These are phyloP conservation scores for Antheraea pernyi DNA, from an alignment of 1,140 invertebrate genomes.

Conservation along the genomic window DNA sequence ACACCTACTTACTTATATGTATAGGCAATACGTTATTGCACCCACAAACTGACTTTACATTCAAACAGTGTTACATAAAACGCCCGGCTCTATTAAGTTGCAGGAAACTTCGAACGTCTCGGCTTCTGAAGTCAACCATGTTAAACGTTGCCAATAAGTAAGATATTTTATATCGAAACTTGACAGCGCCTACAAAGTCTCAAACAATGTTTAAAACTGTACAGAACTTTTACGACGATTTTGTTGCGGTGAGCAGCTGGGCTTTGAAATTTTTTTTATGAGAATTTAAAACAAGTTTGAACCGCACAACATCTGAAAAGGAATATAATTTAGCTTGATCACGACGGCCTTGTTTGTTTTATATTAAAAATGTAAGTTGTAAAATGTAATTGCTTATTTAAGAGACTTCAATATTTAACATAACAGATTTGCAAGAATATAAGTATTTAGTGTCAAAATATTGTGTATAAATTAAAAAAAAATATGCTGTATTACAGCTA, in stretches of 20 bases:
- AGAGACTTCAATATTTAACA: slow-evolving; percentile 3
- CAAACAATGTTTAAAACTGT: slow-evolving; percentile 7
- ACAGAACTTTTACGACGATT: background rate
- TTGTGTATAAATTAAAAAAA: too few relatives aligned
- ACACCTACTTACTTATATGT: slow-evolving; percentile 16
- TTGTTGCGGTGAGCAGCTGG: slow-evolving; percentile 6
- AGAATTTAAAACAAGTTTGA: slow-evolving; percentile 5
- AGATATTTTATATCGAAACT: background rate
- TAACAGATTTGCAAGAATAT: background rate
- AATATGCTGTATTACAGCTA: too few relatives aligned
- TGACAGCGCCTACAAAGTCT: background rate
- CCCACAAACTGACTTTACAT: slow-evolving; percentile 14
- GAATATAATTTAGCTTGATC: slow-evolving; percentile 28
- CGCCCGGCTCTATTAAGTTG: slow-evolving; percentile 12
- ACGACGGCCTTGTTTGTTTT: slow-evolving; percentile 20
- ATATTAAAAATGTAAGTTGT: background rate
- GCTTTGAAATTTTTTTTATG: background rate
- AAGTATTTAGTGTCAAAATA: too few relatives aligned
- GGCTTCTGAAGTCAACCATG: background rate
- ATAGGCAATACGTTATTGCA: slow-evolving; percentile 13
- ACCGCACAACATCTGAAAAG: background rate
- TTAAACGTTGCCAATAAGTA: slow-evolving; percentile 4
- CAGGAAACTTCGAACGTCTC: slow-evolving; percentile 11
- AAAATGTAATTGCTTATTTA: background rate
- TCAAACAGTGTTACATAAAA: slow-evolving; percentile 26